phyloP scores from a whole-genome alignment of 2,797 vertebrate genomes.

The Pelochelys cantorii region DNA sequence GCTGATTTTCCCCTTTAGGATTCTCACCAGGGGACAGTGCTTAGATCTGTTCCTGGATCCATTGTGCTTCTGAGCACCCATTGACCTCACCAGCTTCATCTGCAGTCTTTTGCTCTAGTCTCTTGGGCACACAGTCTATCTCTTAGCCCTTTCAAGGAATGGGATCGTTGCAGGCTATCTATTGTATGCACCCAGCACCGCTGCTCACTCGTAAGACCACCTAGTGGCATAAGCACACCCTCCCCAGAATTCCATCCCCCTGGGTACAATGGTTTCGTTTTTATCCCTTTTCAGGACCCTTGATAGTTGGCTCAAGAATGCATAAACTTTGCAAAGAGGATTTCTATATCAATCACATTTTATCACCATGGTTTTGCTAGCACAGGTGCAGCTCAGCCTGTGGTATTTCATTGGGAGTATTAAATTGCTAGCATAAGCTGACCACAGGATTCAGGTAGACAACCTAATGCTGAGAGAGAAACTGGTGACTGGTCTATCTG shows the following conservation, averaged over 20 bases:
- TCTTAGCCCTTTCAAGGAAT: background rate
- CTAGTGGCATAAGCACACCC: background rate
- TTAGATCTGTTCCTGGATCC: background rate
- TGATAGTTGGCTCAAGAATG: background rate
- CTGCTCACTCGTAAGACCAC: accelerated
- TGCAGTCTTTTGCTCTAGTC: background rate
- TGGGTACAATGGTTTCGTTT: background rate
- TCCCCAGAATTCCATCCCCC: background rate
- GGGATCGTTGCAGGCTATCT: background rate
- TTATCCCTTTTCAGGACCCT: background rate
- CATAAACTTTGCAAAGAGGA: background rate
- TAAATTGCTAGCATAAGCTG: background rate
- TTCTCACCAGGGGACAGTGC: background rate
- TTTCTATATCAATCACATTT: background rate
- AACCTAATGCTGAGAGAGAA: background rate
- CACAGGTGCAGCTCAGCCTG: background rate
- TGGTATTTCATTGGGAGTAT: background rate
- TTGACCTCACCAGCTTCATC: background rate
- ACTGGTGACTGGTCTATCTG: background rate
- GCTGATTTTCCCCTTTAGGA: background rate
- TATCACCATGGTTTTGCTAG: background rate
- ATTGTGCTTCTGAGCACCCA: background rate
- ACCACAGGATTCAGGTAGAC: background rate
- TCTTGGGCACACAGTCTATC: background rate
- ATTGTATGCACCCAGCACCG: background rate